A percentile compares a stretch with the other conserved stretches of the same genome.
phyloP scores from a whole-genome alignment of 2,797 vertebrate species.

The Caiman crocodilus region DNA sequence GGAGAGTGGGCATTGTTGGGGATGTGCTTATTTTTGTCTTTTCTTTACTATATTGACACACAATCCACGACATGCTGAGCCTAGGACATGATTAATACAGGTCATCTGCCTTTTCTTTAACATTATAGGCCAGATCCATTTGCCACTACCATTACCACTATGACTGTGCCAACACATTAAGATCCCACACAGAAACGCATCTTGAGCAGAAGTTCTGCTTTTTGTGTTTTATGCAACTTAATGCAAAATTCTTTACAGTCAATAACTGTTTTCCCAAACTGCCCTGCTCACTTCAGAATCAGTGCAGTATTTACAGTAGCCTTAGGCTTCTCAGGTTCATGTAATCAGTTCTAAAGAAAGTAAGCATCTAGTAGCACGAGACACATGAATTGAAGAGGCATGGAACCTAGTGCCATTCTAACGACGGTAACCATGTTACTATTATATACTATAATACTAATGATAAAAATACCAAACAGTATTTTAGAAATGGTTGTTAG shows the following conservation, averaged over 20 bases:
- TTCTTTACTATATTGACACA: too few species aligned
- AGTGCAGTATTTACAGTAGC: neutral
- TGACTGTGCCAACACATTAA: neutral
- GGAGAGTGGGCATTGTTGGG: too few species aligned
- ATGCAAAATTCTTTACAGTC: neutral
- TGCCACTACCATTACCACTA: accelerated
- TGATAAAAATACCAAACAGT: neutral
- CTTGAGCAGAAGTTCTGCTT: neutral
- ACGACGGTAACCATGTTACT: too few species aligned
- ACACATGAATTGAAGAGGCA: neutral
- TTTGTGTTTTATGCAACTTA: neutral
- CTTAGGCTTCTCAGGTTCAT: neutral
- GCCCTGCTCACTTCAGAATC: accelerated
- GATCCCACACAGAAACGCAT: neutral
- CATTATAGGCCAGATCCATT: neutral
- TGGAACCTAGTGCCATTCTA: too few species aligned
- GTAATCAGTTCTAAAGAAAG: neutral
- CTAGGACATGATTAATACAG: neutral
- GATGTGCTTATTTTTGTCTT: neutral
- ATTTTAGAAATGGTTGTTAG: neutral
- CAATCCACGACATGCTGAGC: too few species aligned
- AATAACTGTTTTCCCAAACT: neutral
- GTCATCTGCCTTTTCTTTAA: neutral
- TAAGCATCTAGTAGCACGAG: neutral
- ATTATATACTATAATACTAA: neutral